Conservation (phyloP, 2,113 vertebrate genomes). For the Ceratotherium simum region DNA sequence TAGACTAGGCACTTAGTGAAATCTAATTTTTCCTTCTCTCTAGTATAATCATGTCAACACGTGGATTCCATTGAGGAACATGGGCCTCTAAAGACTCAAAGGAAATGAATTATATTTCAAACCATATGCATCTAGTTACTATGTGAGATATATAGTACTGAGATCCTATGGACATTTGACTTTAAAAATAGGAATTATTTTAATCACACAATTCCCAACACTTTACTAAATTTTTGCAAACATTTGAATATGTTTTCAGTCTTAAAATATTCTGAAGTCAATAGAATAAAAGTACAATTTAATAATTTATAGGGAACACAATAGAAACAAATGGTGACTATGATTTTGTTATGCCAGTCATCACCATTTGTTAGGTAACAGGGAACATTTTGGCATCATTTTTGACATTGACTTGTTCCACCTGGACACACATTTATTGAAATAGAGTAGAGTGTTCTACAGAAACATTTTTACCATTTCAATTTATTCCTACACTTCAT, state of each 20-base stretch:
- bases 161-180: not conserved
- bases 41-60: not conserved
- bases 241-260: not conserved
- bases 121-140: not conserved
- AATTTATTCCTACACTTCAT: not conserved
- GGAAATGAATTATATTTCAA: not conserved
- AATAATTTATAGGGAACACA: not conserved
- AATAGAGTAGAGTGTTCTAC: not conserved
- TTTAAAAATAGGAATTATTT: not conserved
- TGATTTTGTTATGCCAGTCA: not conserved
- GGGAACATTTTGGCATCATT: not conserved
- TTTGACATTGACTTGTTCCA: not conserved
- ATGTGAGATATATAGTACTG: not conserved
- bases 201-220: not conserved
- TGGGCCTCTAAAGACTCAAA: not conserved
- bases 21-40: not conserved
- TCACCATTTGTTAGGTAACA: not conserved
- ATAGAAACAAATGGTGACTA: not conserved
- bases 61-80: not conserved
- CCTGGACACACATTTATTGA: not conserved
- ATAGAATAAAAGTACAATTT: not conserved
- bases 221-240: not conserved
- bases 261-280: not conserved
- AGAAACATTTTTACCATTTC: not conserved
- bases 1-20: not conserved